phyloP scores from a whole-genome alignment of 2,888 invertebrate species.

The Drosophila eohydei region DNA sequence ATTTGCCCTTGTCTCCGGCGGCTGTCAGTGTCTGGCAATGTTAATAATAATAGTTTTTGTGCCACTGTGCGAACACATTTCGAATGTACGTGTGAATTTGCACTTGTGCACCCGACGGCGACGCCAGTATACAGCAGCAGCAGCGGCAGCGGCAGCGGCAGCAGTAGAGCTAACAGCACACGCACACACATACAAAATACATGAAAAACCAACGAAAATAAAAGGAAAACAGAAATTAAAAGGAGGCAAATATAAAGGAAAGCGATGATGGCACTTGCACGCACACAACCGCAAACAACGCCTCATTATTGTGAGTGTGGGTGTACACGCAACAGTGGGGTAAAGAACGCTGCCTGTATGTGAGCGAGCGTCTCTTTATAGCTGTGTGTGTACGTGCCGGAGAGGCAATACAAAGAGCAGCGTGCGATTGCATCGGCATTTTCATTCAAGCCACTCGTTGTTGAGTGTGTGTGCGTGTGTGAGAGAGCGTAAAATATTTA shows the following conservation, averaged over 20 bases:
- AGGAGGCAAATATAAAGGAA: slow-evolving; percentile 71
- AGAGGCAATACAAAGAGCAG: slow-evolving; percentile 47
- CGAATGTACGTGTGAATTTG: slow-evolving; percentile 80
- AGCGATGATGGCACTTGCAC: slow-evolving; percentile 73
- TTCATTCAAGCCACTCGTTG: slow-evolving; percentile 76
- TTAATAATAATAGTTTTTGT: slow-evolving; percentile 33
- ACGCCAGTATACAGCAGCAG: slow-evolving; percentile 24
- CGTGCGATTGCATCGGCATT: slow-evolving; percentile 81
- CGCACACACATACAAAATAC: slow-evolving; percentile 4
- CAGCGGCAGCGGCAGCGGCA: slow-evolving; percentile 35
- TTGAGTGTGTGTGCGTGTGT: slow-evolving; percentile 14
- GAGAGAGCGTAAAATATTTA: slow-evolving; percentile 35
- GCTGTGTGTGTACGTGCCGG: slow-evolving; percentile 20
- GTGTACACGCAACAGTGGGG: slow-evolving; percentile 15
- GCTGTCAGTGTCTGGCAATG: slow-evolving; percentile 31
- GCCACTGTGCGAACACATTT: slow-evolving; percentile 75
- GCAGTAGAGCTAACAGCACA: slow-evolving; percentile 34
- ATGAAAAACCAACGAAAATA: slow-evolving; percentile 58
- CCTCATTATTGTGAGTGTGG: slow-evolving; percentile 41
- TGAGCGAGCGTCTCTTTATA: slow-evolving; percentile 9
- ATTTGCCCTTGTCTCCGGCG: slow-evolving; percentile 34
- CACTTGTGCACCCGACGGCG: slow-evolving; percentile 73
- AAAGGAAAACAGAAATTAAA: slow-evolving; percentile 66
- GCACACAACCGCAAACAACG: slow-evolving; percentile 46
- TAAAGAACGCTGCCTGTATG: slow-evolving; percentile 10